phyloP scores from a whole-genome alignment of 2,113 vertebrate species.

The Arizona elegans region DNA sequence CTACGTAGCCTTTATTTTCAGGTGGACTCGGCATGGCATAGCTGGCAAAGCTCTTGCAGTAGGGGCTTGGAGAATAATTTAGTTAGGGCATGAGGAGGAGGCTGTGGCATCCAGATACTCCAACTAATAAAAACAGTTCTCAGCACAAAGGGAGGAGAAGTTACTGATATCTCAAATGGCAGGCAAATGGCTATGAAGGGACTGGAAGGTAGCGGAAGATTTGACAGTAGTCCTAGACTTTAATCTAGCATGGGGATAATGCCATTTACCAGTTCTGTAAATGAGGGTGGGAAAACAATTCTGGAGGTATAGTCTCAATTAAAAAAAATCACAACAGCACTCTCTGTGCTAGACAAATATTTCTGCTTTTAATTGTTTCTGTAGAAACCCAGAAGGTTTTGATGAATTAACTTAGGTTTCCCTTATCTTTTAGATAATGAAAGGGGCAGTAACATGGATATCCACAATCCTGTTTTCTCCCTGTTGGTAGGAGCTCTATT shows the following conservation, averaged over 20 bases:
- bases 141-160: not conserved
- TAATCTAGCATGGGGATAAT: not conserved
- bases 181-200: not conserved
- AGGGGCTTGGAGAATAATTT: not conserved
- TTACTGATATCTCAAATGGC: not conserved
- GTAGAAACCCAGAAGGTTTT: not conserved
- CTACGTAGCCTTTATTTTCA: not conserved
- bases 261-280: not conserved
- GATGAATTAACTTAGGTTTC: not conserved
- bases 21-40: not conserved
- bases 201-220: not conserved
- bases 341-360: not conserved
- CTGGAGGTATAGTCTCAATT: not conserved
- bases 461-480: not conserved
- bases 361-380: not conserved
- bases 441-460: not conserved
- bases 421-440: not conserved
- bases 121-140: not conserved
- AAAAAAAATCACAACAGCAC: not conserved
- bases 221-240: not conserved
- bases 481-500: not conserved
- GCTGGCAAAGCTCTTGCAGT: not conserved
- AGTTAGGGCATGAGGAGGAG: not conserved
- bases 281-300: not conserved
- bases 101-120: not conserved